phyloP scores from a whole-genome alignment of 2,888 invertebrate species.

The Athripsodes cinereus region DNA sequence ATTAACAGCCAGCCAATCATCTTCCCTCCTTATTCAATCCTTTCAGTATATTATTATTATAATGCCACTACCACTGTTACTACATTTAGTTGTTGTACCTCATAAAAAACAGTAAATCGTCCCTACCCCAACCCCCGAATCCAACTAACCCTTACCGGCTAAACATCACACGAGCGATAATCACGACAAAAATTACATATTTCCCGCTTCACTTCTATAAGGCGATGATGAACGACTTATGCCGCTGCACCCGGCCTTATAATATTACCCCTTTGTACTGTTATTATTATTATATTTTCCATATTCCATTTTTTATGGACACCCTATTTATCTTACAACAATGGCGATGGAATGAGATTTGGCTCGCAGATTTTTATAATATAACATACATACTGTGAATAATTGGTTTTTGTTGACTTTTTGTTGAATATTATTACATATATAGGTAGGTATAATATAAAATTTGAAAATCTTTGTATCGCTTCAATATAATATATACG shows the following conservation, averaged over 20 bases:
- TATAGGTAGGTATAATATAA: constrained; percentile 7
- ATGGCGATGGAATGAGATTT: constrained; percentile 10
- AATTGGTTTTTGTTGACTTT: constrained; percentile 25
- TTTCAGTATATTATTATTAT: too few species aligned
- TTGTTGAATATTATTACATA: too few species aligned
- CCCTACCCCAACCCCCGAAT: constrained; percentile 22
- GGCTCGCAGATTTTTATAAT: constrained; percentile 14
- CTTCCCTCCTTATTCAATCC: constrained; percentile 23
- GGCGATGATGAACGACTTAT: constrained; percentile 24
- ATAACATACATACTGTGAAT: constrained; percentile 10
- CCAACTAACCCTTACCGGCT: constrained; percentile 8
- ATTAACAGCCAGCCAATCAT: constrained; percentile 29
- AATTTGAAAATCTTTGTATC: constrained; percentile 1
- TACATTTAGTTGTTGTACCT: constrained; percentile 13
- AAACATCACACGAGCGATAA: constrained; percentile 26
- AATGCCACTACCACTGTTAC: neutral
- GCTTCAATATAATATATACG: too few species aligned
- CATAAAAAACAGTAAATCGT: constrained; percentile 18
- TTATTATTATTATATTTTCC: neutral
- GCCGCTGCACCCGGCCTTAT: neutral
- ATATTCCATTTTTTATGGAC: constrained; percentile 11
- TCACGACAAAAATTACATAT: constrained; percentile 28
- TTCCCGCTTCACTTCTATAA: constrained; percentile 29
- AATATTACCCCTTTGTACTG: constrained; percentile 7
- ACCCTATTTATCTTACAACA: neutral